Percentiles rank a stretch among this genome's conserved stretches.
Conservation (phyloP, 2,888 invertebrate species). For the Rhopalosiphum nymphaeae region DNA sequence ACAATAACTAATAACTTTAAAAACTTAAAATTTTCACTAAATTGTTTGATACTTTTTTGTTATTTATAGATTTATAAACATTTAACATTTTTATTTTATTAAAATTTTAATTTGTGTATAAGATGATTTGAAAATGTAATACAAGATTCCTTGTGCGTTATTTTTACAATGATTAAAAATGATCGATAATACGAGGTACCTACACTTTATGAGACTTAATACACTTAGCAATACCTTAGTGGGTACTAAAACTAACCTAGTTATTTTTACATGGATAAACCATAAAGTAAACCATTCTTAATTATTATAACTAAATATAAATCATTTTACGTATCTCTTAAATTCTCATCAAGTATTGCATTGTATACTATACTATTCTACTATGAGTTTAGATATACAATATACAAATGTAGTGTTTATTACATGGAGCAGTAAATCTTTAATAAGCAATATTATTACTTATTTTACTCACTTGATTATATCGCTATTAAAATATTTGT, state of each 20-base stretch:
- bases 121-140: background rate
- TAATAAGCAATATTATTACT: background rate
- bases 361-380: background rate
- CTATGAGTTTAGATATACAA: background rate
- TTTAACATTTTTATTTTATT: background rate
- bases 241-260: background rate
- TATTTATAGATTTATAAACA: background rate
- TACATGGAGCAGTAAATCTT: background rate
- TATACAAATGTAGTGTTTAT: background rate
- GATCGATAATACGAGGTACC: background rate
- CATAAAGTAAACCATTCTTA: background rate
- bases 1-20: no score
- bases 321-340: background rate
- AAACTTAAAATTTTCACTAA: background rate
- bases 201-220: background rate
- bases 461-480: background rate
- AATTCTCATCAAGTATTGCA: no score
- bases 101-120: background rate
- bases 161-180: background rate
- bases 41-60: background rate
- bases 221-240: no score
- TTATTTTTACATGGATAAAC: background rate
- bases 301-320: background rate
- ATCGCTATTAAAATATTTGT: background rate
- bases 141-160: background rate